phyloP scores from a whole-genome alignment of 2,113 vertebrate species.

The Daphoenositta chrysoptera region DNA sequence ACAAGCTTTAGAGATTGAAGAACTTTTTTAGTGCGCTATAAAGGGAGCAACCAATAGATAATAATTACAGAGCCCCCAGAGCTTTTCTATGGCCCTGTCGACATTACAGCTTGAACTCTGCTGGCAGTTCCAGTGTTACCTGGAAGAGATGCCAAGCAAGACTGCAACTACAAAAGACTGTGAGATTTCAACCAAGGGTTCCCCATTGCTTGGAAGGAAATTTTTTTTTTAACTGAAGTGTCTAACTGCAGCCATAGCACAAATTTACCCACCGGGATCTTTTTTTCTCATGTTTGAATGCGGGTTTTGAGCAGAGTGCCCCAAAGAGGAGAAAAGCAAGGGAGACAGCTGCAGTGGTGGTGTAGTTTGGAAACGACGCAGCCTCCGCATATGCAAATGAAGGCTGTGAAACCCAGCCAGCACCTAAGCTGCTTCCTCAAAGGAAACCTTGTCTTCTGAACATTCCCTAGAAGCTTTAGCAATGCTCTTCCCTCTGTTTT shows the following conservation, averaged over 20 bases:
- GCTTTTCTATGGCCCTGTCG: background rate
- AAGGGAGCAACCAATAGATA: background rate
- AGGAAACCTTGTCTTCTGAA: slow-evolving; percentile 23
- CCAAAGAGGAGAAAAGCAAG: background rate
- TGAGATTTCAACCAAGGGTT: background rate
- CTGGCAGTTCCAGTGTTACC: background rate
- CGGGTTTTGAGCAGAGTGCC: background rate
- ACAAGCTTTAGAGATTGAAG: background rate
- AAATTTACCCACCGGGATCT: background rate
- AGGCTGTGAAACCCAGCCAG: slow-evolving; percentile 4
- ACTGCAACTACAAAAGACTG: background rate
- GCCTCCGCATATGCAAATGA: background rate
- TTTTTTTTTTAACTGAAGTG: background rate
- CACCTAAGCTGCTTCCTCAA: slow-evolving; percentile 25
- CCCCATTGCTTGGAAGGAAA: background rate
- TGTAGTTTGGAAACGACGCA: background rate
- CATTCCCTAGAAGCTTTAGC: background rate
- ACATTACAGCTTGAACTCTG: background rate
- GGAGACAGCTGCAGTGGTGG: background rate
- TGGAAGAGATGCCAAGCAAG: background rate
- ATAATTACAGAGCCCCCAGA: background rate
- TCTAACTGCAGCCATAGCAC: background rate
- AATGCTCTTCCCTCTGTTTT: slow-evolving; percentile 21
- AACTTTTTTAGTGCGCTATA: background rate
- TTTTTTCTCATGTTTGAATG: background rate